phyloP scores from a whole-genome alignment of 2,113 vertebrate species.

The Nicator chloris region DNA sequence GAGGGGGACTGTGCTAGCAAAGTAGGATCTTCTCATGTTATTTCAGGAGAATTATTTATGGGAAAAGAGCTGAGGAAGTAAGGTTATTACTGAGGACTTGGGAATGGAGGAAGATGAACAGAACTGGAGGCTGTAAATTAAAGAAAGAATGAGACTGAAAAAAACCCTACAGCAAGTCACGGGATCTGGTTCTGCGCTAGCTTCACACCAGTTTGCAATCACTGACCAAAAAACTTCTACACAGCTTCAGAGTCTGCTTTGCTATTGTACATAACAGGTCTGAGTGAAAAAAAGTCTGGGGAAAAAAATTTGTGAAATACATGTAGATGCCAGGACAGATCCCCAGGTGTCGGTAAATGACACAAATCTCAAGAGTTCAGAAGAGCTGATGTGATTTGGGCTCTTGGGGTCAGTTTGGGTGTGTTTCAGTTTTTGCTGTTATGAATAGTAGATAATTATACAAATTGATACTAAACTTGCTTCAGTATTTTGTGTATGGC shows the following conservation, averaged over 20 bases:
- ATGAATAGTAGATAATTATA: not conserved
- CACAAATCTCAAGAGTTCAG: not conserved
- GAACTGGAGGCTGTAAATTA: constrained; percentile 28
- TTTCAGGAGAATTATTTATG: constrained; percentile 37
- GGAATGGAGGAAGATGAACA: constrained; percentile 20
- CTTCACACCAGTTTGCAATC: not conserved
- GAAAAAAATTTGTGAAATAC: not conserved
- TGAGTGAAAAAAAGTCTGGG: not conserved
- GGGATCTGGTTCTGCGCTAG: not conserved
- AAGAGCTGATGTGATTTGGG: not conserved
- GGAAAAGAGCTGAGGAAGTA: not conserved
- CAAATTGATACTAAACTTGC: not conserved
- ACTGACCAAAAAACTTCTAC: not conserved
- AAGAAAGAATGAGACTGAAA: not conserved
- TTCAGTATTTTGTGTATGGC: not conserved
- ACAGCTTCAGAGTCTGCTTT: not conserved
- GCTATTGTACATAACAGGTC: not conserved
- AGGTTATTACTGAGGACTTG: not conserved
- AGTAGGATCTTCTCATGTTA: not conserved
- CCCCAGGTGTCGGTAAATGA: not conserved
- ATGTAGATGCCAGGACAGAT: not conserved
- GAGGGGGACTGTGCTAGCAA: not conserved
- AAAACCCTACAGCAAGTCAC: not conserved
- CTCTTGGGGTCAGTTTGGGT: not conserved
- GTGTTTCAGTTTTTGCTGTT: not conserved